These are phyloP conservation scores for Hycleus cichorii DNA, from an alignment of 1,140 invertebrate species.

Conservation along the genomic window DNA sequence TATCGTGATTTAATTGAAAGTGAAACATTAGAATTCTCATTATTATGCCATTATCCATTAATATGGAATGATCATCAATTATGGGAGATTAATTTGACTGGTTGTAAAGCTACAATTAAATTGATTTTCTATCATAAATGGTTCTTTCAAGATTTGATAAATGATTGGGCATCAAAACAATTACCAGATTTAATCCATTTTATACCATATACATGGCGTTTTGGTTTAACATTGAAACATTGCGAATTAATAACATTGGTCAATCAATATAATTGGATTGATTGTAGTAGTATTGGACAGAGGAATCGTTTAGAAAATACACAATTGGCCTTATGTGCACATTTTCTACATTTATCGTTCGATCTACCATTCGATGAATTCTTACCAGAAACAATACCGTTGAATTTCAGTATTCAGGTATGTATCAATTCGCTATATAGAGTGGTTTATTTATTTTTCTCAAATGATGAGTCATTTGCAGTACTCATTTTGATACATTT, in stretches of 20 bases:
- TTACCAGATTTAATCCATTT: slow-evolving; percentile 89
- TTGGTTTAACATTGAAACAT: slow-evolving; percentile 85
- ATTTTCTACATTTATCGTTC: slow-evolving; percentile 87
- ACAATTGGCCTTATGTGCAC: slow-evolving; percentile 87
- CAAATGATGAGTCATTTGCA: too few species aligned
- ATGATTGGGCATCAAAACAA: slow-evolving; percentile 91
- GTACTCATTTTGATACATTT: too few species aligned
- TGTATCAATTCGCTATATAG: slow-evolving; percentile 8
- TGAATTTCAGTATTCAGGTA: slow-evolving; percentile 88
- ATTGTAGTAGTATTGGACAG: slow-evolving; percentile 90
- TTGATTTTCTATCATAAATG: slow-evolving; percentile 91
- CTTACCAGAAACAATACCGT: slow-evolving; percentile 74
- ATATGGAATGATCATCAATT: slow-evolving; percentile 93
- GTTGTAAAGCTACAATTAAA: slow-evolving; percentile 87
- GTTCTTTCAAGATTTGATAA: slow-evolving; percentile 87
- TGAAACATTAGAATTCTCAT: slow-evolving; percentile 88
- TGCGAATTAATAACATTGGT: slow-evolving; percentile 92
- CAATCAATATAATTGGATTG: slow-evolving; percentile 99
- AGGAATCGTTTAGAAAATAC: slow-evolving; percentile 65
- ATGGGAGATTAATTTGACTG: slow-evolving; percentile 83
- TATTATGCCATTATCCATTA: slow-evolving; percentile 81
- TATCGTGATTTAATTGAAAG: slow-evolving; percentile 87
- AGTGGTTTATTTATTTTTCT: too few species aligned
- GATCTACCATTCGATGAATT: slow-evolving; percentile 89
- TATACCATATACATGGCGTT: slow-evolving; percentile 95